A percentile compares a stretch with the other conserved stretches of the same genome.
These are phyloP conservation scores for Kryphioiulus occultus DNA, from an alignment of 2,888 invertebrate genomes.

Conservation along the genomic window DNA sequence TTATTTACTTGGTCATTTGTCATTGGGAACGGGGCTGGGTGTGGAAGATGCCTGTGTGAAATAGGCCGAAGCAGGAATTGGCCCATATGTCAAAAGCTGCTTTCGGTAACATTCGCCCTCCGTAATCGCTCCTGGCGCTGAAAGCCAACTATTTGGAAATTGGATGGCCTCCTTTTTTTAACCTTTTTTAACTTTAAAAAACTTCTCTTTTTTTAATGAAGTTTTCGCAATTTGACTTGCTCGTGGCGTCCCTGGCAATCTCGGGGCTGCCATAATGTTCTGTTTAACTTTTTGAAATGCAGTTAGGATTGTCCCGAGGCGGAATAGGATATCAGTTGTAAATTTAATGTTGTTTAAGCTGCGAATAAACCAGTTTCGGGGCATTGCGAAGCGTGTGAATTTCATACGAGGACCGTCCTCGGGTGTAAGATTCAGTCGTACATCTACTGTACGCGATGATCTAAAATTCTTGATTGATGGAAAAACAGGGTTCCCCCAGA, in stretches of 20 bases:
- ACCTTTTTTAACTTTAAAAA: not conserved
- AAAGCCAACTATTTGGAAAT: slow-evolving; percentile 11
- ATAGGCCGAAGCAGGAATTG: slow-evolving; percentile 6
- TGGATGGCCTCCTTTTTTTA: not conserved
- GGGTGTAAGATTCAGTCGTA: too few relatives aligned
- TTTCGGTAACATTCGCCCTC: not conserved
- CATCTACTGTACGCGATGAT: too few relatives aligned
- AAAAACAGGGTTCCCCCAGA: too few relatives aligned
- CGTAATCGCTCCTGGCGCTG: not conserved
- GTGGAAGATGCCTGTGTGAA: not conserved
- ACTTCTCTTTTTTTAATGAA: not conserved
- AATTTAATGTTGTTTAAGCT: too few relatives aligned
- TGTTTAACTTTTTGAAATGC: too few relatives aligned
- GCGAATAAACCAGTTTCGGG: too few relatives aligned
- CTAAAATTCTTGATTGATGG: too few relatives aligned
- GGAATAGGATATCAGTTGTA: too few relatives aligned
- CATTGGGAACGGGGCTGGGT: not conserved
- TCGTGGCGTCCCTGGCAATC: not conserved
- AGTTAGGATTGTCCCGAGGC: too few relatives aligned
- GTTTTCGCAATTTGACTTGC: not conserved
- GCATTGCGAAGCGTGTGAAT: too few relatives aligned
- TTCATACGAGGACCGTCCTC: too few relatives aligned
- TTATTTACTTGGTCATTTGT: not conserved
- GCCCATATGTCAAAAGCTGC: not conserved
- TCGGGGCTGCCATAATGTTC: too few relatives aligned